phyloP scores from a whole-genome alignment of 2,888 invertebrate genomes.

The Hydrotaea cyrtoneurina region DNA sequence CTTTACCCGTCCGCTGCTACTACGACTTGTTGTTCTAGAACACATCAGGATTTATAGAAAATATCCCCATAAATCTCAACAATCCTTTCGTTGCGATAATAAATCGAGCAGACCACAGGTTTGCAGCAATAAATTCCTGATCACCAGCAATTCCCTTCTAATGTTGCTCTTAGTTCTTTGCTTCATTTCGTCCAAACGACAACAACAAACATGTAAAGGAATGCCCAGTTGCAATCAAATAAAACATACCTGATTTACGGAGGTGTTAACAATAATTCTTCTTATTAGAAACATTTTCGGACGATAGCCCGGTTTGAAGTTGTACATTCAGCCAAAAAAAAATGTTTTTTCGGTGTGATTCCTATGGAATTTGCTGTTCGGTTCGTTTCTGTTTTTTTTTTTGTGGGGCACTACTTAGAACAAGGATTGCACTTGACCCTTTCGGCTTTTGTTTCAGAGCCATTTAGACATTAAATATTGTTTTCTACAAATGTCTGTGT shows the following conservation, averaged over 20 bases:
- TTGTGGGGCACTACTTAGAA: background rate
- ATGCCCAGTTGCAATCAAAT: constrained; percentile 42
- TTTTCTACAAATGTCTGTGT: background rate
- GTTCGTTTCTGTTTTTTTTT: background rate
- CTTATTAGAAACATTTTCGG: constrained; percentile 40
- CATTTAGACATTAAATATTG: constrained; percentile 62
- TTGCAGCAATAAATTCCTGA: constrained; percentile 35
- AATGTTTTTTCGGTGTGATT: too few relatives aligned
- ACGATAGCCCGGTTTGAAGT: too few relatives aligned
- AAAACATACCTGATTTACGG: constrained; percentile 45
- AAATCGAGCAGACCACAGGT: constrained; percentile 32
- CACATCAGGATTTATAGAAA: constrained; percentile 21
- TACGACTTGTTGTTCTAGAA: too few relatives aligned
- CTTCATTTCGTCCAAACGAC: too few relatives aligned
- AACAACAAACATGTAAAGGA: background rate
- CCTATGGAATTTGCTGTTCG: too few relatives aligned
- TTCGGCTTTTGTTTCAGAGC: constrained; percentile 27
- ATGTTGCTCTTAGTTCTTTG: constrained; percentile 9
- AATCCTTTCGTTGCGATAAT: constrained; percentile 29
- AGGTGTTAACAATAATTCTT: constrained; percentile 59
- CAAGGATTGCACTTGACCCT: constrained; percentile 45
- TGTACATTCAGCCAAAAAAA: too few relatives aligned
- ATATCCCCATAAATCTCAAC: constrained; percentile 21
- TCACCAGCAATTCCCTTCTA: constrained; percentile 23
- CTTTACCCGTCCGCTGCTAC: too few relatives aligned